Base-by-base conservation (phyloP, 2,797 vertebrate genomes). In the Distichodus sexfasciatus region DNA sequence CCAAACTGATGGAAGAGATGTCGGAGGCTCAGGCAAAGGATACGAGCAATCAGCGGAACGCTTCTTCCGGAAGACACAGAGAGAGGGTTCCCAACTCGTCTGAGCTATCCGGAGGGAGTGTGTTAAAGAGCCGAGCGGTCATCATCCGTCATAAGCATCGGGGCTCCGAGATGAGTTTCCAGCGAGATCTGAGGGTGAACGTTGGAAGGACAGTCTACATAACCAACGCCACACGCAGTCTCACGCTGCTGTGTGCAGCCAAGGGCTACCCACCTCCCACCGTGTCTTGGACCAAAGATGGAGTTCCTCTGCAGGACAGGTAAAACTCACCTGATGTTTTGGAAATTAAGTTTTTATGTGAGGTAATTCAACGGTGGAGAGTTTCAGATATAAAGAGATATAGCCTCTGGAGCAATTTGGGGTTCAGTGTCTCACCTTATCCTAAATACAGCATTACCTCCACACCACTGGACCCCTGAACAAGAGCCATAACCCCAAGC, bases 221-320 rank as follows among this genome's bases (percentile, higher is more conserved):
- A 70, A 93, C 92, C 36, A 89, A 89, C 15, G 82, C 82, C 47
- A 94, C 92, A 0, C 80, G 15, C 2, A 70, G 81, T 51, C 76
- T 97, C 68, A 88, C 83, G 55, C 81, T 98, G 1, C 75, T 89
- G 5, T 98, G 96, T 82, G 75, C 87, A 53, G 83, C 83, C 2
- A 57, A 77, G 15, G 86, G 84, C 31, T 64, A 69, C 26, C 76
- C 84, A 1, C 85, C 84, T 61, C 87, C 86, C 68, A 87, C 81
- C 9, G 83, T 94, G 3, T 84, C 79, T 12, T 98, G 96, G 96
- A 94, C 83, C 71, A 97, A 94, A 87, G 90, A 98, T 68, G 93
- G 94, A 1, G 55, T 75, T 2, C 68, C 69, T 6, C 69, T 96
- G 36, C 90, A 83, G 43, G 79, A 80, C 11, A 95, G 91, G 96